Evolutionary conservation across 64 coral and sea anemone species (phyloP).

Genomic region (Dendrophyllia cribrosa): DNA sequence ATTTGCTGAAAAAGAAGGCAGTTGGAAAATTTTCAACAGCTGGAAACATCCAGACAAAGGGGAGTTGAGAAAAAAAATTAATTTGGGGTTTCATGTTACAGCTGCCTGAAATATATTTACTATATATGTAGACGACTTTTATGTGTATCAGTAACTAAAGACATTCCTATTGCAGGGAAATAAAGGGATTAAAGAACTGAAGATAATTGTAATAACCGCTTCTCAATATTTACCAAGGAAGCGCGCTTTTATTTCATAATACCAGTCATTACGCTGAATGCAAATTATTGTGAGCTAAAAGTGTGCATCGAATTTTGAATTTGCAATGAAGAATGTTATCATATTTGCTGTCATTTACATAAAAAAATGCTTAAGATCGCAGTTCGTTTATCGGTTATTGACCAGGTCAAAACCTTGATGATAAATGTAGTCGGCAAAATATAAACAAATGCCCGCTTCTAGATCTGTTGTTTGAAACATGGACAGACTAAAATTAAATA

Average conservation of each 20-base stretch:
- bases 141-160: too few relatives aligned
- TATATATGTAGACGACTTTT: too few relatives aligned
- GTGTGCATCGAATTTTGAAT: too few relatives aligned
- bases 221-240: too few relatives aligned
- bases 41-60: not conserved
- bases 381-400: not conserved
- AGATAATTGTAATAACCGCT: too few relatives aligned
- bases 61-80: not conserved
- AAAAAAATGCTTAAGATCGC: not conserved
- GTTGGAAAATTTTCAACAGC: not conserved
- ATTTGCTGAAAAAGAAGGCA: constrained; percentile 60
- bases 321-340: not conserved
- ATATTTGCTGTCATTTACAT: not conserved
- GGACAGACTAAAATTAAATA: not conserved
- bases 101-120: not conserved
- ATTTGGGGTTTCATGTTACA: constrained; percentile 4
- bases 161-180: too few relatives aligned
- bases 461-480: not conserved
- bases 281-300: too few relatives aligned
- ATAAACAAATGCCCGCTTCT: too few relatives aligned
- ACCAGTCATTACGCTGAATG: too few relatives aligned
- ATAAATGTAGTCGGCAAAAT: too few relatives aligned
- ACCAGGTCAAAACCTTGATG: not conserved
- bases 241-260: too few relatives aligned
- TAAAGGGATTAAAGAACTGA: too few relatives aligned